Percentiles rank a stretch among this genome's conserved stretches.
Evolutionary conservation across 2,113 vertebrate genomes (phyloP).

Genomic region (Petrocephalus microphthalmus): DNA sequence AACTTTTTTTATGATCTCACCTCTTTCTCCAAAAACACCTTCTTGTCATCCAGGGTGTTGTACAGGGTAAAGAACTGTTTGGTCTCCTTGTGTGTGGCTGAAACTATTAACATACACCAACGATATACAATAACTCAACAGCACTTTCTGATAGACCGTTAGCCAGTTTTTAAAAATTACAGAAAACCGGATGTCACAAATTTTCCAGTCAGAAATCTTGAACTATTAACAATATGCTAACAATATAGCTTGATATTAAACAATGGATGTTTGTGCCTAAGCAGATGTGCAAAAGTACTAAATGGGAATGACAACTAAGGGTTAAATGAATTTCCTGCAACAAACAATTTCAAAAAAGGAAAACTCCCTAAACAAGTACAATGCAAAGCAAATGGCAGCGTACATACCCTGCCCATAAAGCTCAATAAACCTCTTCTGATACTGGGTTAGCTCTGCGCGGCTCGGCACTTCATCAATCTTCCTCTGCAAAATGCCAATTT

Average conservation of each 20-base stretch:
- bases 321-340: background rate
- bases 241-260: background rate
- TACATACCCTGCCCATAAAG: slow-evolving; percentile 89
- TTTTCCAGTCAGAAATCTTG: background rate
- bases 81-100: slow-evolving; percentile 95
- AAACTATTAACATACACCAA: slow-evolving; percentile 59
- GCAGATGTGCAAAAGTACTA: background rate
- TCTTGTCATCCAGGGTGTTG: slow-evolving; percentile 96
- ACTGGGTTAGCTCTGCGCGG: slow-evolving; percentile 91
- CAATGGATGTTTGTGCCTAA: background rate
- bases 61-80: slow-evolving; percentile 99
- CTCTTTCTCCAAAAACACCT: slow-evolving; percentile 97
- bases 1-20: slow-evolving; percentile 45
- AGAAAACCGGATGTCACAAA: background rate
- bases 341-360: background rate
- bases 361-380: background rate
- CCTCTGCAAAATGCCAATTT: slow-evolving; percentile 91
- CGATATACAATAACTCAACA: background rate
- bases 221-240: background rate
- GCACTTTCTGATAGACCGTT: background rate
- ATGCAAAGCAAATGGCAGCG: slow-evolving; percentile 28
- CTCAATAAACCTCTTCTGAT: slow-evolving; percentile 98
- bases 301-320: background rate
- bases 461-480: slow-evolving; percentile 97
- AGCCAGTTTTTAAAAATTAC: background rate